Evolutionary conservation across 2,888 invertebrate species (phyloP).

Genomic region (Arenicola marina): DNA sequence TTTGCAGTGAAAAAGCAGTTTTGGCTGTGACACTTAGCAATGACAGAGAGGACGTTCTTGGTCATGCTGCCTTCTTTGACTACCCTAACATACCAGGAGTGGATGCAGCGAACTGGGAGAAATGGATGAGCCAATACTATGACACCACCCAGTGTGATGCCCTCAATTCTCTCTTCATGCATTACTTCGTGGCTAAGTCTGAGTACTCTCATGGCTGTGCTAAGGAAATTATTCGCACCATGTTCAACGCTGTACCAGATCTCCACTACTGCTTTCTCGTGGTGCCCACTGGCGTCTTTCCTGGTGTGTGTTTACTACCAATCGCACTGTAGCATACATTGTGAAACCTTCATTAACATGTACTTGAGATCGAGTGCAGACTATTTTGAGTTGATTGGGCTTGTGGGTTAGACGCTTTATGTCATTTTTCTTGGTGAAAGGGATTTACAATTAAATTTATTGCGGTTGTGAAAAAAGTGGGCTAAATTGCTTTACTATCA

Average conservation of each 20-base stretch:
- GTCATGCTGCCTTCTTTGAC: conserved; percentile 60
- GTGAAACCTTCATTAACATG: no score
- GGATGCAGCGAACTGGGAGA: conserved; percentile 53
- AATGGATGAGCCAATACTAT: conserved; percentile 46
- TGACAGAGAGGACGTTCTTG: conserved; percentile 56
- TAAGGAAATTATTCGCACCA: conserved; percentile 55
- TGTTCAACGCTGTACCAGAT: conserved; percentile 59
- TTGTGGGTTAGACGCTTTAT: neutral
- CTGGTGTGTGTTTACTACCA: conserved; percentile 49
- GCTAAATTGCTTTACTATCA: no score
- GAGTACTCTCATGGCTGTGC: conserved; percentile 57
- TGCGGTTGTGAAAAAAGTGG: no score
- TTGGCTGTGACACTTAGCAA: conserved; percentile 58
- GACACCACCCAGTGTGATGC: conserved; percentile 39
- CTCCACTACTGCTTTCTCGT: conserved; percentile 55
- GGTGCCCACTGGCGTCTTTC: conserved; percentile 50
- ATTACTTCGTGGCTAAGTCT: conserved; percentile 57
- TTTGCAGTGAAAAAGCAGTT: conserved; percentile 57
- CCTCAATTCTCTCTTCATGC: conserved; percentile 58
- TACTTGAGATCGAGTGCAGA: no score
- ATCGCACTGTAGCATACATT: no score
- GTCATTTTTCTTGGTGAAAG: neutral
- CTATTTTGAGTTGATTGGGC: no score
- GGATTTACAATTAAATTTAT: no score
- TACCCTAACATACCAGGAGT: conserved; percentile 53